A percentile compares a stretch with the other conserved stretches of the same genome.
phyloP scores from a whole-genome alignment of 2,113 vertebrate genomes.

The Sphaerodactylus townsendi region DNA sequence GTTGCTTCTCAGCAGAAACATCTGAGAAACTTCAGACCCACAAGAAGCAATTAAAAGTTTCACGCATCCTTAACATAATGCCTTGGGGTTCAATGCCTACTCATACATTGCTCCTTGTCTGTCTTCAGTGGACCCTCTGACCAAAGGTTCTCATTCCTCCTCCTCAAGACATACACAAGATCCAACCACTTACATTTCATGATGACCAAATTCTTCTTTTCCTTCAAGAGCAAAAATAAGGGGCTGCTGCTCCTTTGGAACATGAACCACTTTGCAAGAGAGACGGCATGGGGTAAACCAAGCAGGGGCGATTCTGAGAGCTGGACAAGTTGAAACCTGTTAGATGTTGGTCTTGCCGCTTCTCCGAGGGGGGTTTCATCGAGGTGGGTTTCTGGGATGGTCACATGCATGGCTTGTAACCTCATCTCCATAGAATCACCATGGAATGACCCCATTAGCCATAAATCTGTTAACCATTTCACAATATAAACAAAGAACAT shows the following conservation, averaged over 20 bases:
- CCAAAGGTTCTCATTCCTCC: neutral
- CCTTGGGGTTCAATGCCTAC: neutral
- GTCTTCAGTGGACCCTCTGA: neutral
- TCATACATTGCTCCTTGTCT: too few relatives aligned
- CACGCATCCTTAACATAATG: neutral
- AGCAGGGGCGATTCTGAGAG: accelerated
- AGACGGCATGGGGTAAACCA: accelerated
- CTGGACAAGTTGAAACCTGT: neutral
- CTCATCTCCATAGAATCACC: accelerated
- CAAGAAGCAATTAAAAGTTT: too few relatives aligned
- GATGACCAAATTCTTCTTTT: neutral
- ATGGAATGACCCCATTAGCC: neutral
- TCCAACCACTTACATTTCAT: neutral
- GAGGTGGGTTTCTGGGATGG: accelerated
- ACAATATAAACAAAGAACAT: neutral
- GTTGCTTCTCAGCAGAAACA: too few relatives aligned
- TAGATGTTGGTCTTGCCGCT: neutral
- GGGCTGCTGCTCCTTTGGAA: accelerated
- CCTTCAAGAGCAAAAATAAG: neutral
- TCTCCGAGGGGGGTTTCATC: neutral
- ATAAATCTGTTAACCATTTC: neutral
- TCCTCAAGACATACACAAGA: neutral
- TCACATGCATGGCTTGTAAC: accelerated
- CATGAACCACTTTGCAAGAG: accelerated
- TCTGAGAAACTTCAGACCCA: neutral